Percentiles rank a stretch among this genome's conserved stretches.
These are phyloP conservation scores for Chorisops tibialis DNA, from an alignment of 2,888 invertebrate genomes.

Conservation along the genomic window DNA sequence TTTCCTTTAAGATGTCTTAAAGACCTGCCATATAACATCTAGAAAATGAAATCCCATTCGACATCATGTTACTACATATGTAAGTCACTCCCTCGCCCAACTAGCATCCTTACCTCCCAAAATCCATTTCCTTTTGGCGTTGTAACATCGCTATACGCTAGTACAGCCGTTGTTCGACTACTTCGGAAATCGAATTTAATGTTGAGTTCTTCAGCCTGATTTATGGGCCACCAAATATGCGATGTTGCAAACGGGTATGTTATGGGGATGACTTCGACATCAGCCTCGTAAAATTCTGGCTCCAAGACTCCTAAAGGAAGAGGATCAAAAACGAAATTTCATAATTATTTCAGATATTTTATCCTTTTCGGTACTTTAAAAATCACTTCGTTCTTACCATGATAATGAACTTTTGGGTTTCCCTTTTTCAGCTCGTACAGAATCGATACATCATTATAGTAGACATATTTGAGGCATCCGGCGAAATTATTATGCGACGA, in stretches of 20 bases:
- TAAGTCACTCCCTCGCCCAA: no score
- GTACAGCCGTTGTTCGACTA: constrained; percentile 74
- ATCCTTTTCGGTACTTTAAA: no score
- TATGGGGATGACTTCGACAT: constrained; percentile 83
- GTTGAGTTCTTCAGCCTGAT: constrained; percentile 68
- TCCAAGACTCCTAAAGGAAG: constrained; percentile 62
- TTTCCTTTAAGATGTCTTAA: constrained; percentile 17
- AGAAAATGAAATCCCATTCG: constrained; percentile 4
- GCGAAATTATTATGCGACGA: constrained; percentile 82
- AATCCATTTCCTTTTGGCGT: constrained; percentile 72
- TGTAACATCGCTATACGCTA: constrained; percentile 79
- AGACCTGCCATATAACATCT: constrained; percentile 6
- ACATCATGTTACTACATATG: not conserved
- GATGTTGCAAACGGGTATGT: constrained; percentile 89
- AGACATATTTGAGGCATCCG: constrained; percentile 86
- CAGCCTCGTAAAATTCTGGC: constrained; percentile 78
- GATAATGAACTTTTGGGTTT: constrained; percentile 81
- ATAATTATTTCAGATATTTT: no score
- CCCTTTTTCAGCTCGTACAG: constrained; percentile 81
- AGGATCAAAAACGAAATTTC: no score
- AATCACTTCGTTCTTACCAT: constrained; percentile 48
- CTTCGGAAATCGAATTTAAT: constrained; percentile 85
- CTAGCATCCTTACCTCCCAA: constrained; percentile 71
- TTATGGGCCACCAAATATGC: constrained; percentile 85
- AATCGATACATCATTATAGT: constrained; percentile 89